Conservation (phyloP, 2,797 vertebrate species). For the Malurus splendens region DNA sequence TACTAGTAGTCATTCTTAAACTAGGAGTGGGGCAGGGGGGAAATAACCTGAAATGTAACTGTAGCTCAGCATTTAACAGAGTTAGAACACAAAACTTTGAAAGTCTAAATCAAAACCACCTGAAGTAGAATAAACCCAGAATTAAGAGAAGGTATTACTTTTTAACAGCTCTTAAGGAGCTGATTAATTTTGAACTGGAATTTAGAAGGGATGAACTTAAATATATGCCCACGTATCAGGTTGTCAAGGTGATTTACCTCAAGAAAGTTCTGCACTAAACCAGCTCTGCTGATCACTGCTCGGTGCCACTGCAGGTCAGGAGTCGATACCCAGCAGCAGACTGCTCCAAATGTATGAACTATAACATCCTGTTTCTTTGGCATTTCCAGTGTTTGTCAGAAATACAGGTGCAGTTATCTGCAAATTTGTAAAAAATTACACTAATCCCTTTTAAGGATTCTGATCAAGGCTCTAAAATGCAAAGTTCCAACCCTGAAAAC, state of each 20-base stretch:
- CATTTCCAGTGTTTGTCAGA: neutral
- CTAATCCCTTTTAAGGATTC: neutral
- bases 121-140: neutral
- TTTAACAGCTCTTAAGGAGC: neutral
- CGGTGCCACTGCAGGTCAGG: neutral
- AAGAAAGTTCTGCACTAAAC: neutral
- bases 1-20: neutral
- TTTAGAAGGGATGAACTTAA: neutral
- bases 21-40: rapidly evolving
- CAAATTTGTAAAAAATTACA: neutral
- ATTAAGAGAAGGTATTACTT: neutral
- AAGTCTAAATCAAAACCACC: neutral
- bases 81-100: neutral
- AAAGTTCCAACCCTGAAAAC: neutral
- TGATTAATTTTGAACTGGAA: neutral
- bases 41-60: neutral
- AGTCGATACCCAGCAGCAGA: rapidly evolving
- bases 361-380: neutral
- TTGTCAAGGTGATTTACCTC: neutral
- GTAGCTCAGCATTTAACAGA: neutral
- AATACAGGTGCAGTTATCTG: neutral
- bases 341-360: neutral
- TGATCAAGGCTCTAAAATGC: neutral
- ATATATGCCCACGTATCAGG: neutral
- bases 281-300: neutral